Percentiles rank a stretch among this genome's conserved stretches.
Evolutionary conservation across 2,888 invertebrate species (phyloP).

Genomic region (Phragmatobia fuliginosa): DNA sequence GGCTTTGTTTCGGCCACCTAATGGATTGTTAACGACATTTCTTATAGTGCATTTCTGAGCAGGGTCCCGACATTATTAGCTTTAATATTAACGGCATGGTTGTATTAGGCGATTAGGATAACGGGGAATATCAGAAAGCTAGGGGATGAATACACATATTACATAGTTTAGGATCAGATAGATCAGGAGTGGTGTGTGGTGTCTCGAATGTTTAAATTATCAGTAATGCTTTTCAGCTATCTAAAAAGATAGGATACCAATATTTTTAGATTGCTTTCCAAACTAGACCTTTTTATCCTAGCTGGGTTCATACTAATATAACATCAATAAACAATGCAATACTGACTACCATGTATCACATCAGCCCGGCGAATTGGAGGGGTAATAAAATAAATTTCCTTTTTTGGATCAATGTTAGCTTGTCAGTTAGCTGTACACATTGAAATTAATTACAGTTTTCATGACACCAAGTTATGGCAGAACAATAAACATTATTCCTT

Average conservation of each 20-base stretch:
- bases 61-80: not conserved
- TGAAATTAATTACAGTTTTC: slow-evolving; percentile 22
- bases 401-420: slow-evolving; percentile 9
- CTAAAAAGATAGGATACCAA: too few relatives aligned
- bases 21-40: slow-evolving; percentile 7
- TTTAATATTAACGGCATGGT: not conserved
- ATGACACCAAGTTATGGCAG: slow-evolving; percentile 8
- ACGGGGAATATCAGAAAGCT: not conserved
- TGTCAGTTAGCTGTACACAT: slow-evolving; percentile 21
- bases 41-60: not conserved
- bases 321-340: too few relatives aligned
- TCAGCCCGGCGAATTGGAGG: not conserved
- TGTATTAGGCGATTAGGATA: not conserved
- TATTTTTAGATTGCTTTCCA: too few relatives aligned
- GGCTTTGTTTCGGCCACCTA: not conserved
- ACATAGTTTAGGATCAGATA: too few relatives aligned
- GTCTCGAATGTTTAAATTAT: too few relatives aligned
- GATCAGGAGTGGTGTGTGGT: too few relatives aligned
- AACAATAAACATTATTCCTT: slow-evolving; percentile 26
- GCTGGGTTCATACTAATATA: too few relatives aligned
- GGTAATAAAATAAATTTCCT: not conserved
- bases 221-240: too few relatives aligned
- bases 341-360: not conserved
- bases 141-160: not conserved
- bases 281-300: too few relatives aligned